A percentile compares a stretch with the other conserved stretches of the same genome.
phyloP scores from a whole-genome alignment of 2,888 invertebrate species.

The Eupithecia inturbata region DNA sequence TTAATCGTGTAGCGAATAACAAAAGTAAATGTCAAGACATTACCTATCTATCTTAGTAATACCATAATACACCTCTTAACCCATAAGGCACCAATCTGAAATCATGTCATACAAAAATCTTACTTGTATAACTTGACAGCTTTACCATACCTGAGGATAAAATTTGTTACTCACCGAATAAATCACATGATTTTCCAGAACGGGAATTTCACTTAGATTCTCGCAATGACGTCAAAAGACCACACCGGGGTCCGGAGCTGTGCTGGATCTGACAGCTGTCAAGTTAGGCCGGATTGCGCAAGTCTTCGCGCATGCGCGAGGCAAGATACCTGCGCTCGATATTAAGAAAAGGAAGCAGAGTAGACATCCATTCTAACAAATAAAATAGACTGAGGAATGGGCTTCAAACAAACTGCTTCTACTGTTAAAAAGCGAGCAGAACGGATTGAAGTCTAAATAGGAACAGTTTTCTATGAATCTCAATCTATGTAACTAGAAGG shows the following conservation, averaged over 20 bases:
- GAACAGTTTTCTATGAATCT: background rate
- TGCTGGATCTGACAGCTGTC: conserved; percentile 74
- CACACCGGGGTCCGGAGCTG: conserved; percentile 49
- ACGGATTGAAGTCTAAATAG: background rate
- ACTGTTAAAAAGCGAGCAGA: background rate
- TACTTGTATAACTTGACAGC: background rate
- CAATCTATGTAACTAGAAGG: background rate
- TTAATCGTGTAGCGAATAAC: conserved; percentile 3
- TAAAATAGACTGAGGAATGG: background rate
- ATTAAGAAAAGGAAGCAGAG: background rate
- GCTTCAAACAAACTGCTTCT: background rate
- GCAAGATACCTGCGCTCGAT: conserved; percentile 50
- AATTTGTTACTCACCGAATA: conserved; percentile 48
- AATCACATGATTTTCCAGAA: conserved; percentile 65
- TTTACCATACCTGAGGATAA: background rate
- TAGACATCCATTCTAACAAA: background rate
- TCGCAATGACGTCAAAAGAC: conserved; percentile 67
- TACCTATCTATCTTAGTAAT: background rate
- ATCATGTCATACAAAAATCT: background rate
- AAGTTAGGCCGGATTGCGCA: conserved; percentile 54
- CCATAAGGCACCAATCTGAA: background rate
- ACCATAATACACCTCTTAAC: background rate
- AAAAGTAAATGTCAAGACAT: conserved; percentile 8
- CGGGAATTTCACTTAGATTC: conserved; percentile 48
- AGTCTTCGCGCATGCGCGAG: conserved; percentile 63